Evolutionary conservation across 2,888 invertebrate species (phyloP).

Genomic region (Cerastoderma edule): DNA sequence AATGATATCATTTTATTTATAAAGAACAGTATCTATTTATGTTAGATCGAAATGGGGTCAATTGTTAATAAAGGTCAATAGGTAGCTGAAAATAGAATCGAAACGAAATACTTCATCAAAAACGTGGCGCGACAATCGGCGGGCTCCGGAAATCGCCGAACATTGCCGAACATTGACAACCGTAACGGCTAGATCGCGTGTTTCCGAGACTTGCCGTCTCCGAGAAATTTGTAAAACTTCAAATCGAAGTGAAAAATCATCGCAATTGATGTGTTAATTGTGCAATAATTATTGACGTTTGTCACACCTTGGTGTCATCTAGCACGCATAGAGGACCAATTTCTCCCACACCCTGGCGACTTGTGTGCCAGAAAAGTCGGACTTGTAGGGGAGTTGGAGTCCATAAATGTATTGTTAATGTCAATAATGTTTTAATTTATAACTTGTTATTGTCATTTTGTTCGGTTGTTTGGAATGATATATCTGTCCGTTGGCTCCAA

Average conservation of each 20-base stretch:
- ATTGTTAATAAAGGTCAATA: too few species aligned
- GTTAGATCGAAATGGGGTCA: too few species aligned
- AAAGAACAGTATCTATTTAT: too few species aligned
- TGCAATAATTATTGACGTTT: constrained; percentile 28
- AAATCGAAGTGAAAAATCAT: constrained; percentile 26
- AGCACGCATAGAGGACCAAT: not conserved
- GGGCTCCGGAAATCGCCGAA: not conserved
- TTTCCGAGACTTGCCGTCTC: constrained; percentile 14
- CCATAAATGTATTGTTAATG: too few species aligned
- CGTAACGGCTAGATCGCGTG: not conserved
- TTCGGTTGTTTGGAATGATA: too few species aligned
- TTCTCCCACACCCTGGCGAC: constrained; percentile 4
- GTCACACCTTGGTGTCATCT: constrained; percentile 16
- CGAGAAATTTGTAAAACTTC: constrained; percentile 21
- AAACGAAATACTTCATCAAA: not conserved
- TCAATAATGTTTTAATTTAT: too few species aligned
- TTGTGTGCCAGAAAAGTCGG: constrained; percentile 1
- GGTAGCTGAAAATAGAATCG: too few species aligned
- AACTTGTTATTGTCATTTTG: too few species aligned
- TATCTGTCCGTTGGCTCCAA: too few species aligned
- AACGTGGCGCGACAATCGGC: not conserved
- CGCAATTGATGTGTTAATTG: constrained; percentile 27
- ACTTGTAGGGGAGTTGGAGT: too few species aligned
- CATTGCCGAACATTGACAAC: constrained; percentile 12
- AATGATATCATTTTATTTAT: too few species aligned